Evolutionary conservation across 1,140 invertebrate genomes (phyloP).

Genomic region (Bombus confusus): DNA sequence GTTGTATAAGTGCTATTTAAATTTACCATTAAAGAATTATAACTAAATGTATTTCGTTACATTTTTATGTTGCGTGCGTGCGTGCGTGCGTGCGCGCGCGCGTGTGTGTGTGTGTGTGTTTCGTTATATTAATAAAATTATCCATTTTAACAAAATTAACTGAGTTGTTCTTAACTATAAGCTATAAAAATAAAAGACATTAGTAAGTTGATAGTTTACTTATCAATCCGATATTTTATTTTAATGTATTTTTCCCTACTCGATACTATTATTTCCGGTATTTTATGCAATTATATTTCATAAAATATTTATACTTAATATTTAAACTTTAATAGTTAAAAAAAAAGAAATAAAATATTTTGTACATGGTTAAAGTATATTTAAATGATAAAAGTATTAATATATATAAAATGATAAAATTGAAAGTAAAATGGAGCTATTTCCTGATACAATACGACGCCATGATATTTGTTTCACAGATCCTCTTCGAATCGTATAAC

Average conservation of each 20-base stretch:
- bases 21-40: slow-evolving; percentile 22
- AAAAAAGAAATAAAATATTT: slow-evolving; percentile 15
- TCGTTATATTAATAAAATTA: slow-evolving; percentile 32
- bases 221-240: slow-evolving; percentile 12
- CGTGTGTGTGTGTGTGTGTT: background rate
- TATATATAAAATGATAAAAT: background rate
- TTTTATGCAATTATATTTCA: background rate
- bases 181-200: background rate
- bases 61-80: slow-evolving; percentile 5
- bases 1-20: slow-evolving; percentile 4
- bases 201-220: background rate
- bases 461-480: slow-evolving; percentile 50
- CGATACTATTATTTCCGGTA: slow-evolving; percentile 22
- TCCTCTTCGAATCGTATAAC: slow-evolving; percentile 8
- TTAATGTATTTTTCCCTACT: background rate
- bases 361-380: background rate
- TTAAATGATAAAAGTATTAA: background rate
- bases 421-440: slow-evolving; percentile 19
- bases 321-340: background rate
- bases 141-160: background rate
- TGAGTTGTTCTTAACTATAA: background rate
- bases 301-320: slow-evolving; percentile 5
- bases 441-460: slow-evolving; percentile 40
- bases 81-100: too few species aligned
- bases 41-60: slow-evolving; percentile 26